These are phyloP conservation scores for Pachymerium ferrugineum DNA, from an alignment of 2,888 invertebrate species.

Conservation along the genomic window DNA sequence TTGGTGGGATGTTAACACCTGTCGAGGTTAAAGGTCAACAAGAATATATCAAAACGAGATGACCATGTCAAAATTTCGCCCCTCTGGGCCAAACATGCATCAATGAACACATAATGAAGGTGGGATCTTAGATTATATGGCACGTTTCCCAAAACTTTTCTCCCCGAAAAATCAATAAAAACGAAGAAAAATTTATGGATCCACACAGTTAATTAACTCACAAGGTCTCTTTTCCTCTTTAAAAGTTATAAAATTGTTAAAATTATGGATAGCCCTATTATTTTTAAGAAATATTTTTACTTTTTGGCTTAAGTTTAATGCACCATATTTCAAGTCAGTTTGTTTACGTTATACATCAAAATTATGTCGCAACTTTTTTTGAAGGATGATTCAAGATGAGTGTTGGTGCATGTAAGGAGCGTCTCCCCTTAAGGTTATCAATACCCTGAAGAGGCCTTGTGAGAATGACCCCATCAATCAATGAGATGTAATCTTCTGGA, in stretches of 20 bases:
- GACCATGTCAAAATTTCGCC: conserved; percentile 12
- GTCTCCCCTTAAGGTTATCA: conserved; percentile 22
- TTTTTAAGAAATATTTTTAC: too few species aligned
- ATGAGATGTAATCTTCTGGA: conserved; percentile 15
- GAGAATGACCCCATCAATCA: conserved; percentile 27
- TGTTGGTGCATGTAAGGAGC: neutral
- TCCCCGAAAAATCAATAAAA: neutral
- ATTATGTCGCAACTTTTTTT: too few species aligned
- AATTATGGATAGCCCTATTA: too few species aligned
- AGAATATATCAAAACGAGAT: conserved; percentile 23
- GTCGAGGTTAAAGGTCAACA: conserved; percentile 9
- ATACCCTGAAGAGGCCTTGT: conserved; percentile 22
- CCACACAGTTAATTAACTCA: neutral
- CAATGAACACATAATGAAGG: neutral
- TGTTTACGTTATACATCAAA: too few species aligned
- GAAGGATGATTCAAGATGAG: neutral
- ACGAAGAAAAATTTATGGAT: conserved; percentile 9
- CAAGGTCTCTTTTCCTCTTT: neutral
- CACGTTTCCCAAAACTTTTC: conserved; percentile 17
- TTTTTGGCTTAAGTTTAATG: too few species aligned
- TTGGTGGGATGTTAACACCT: conserved; percentile 27
- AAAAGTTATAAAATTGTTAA: neutral
- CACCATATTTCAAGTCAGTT: too few species aligned
- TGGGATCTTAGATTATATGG: neutral
- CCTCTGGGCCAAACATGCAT: neutral